Evolutionary conservation across 2,888 invertebrate genomes (phyloP), one percentile per base, ranked within the genome.

Genomic region (Gymnosoma rotundatum): DNA sequence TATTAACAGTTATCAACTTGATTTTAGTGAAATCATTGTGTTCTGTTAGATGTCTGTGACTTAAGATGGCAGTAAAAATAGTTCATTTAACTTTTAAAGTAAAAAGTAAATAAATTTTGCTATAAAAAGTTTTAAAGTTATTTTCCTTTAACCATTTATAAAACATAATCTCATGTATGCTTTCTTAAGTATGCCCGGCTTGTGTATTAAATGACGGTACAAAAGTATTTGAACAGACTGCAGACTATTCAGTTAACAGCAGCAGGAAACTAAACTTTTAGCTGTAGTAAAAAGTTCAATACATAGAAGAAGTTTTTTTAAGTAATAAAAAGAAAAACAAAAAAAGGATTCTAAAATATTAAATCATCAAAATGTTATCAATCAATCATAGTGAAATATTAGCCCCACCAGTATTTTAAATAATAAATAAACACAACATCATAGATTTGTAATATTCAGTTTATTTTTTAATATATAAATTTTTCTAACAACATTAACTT

Each of bases 1-100:
- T n/a, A n/a, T n/a, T n/a, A n/a, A n/a, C n/a, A n/a, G n/a, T n/a
- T n/a, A n/a, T n/a, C n/a, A n/a, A n/a, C n/a, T n/a, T n/a, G n/a
- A n/a, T n/a, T n/a, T n/a, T n/a, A n/a, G n/a, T 58, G n/a, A 14
- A 32, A 61, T 25, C 9, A 76, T 8, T 50, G 1, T n/a, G 21
- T 20, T 70, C 45, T 7, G 21, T 78, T 78, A 20, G 20, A 63
- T 38, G 12, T 14, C 63, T 58, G 70, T 3, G 0, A 9, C 9
- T 9, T 45, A 42, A 78, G 48, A 12, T 56, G 42, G 7, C 9
- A n/a, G 18, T 7, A 54, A 21, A 78, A 32, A 64, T 36, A 50
- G 18, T 45, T 16, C 72, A 48, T 63, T 63, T 21, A 70, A 21
- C n/a, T 78, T 63, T 12, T 18, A 64, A 48, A 72, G 64, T 70